These are phyloP conservation scores for Limosa lapponica DNA, from an alignment of 2,797 vertebrate genomes.

Conservation along the genomic window DNA sequence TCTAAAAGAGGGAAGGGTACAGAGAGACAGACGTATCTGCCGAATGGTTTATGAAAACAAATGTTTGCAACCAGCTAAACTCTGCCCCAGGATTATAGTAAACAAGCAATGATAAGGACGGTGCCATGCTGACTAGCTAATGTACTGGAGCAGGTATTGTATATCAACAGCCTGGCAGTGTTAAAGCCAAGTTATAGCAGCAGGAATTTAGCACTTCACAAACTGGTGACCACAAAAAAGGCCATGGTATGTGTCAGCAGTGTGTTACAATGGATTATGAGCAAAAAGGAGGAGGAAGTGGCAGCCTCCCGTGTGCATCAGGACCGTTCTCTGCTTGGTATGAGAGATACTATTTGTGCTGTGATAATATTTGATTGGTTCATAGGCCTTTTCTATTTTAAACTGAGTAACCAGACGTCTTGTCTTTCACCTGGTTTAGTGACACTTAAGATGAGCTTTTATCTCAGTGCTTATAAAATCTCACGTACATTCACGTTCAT, in stretches of 20 bases:
- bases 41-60: background rate
- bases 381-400: background rate
- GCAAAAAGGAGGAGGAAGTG: background rate
- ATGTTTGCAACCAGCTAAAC: background rate
- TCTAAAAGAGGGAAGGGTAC: background rate
- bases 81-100: background rate
- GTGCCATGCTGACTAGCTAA: slow-evolving; percentile 39
- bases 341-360: background rate
- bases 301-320: background rate
- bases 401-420: background rate
- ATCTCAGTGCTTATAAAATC: background rate
- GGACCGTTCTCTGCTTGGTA: background rate
- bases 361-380: background rate
- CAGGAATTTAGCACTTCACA: slow-evolving; percentile 44
- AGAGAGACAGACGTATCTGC: background rate
- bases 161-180: slow-evolving; percentile 29
- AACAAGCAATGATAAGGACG: background rate
- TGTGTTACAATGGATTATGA: background rate
- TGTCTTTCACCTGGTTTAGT: background rate
- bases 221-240: background rate
- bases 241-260: background rate
- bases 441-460: background rate
- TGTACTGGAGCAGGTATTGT: background rate
- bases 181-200: slow-evolving; percentile 33
- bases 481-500: background rate